Evolutionary conservation across 2,888 invertebrate genomes (phyloP).

Genomic region (Drosophila birchii): DNA sequence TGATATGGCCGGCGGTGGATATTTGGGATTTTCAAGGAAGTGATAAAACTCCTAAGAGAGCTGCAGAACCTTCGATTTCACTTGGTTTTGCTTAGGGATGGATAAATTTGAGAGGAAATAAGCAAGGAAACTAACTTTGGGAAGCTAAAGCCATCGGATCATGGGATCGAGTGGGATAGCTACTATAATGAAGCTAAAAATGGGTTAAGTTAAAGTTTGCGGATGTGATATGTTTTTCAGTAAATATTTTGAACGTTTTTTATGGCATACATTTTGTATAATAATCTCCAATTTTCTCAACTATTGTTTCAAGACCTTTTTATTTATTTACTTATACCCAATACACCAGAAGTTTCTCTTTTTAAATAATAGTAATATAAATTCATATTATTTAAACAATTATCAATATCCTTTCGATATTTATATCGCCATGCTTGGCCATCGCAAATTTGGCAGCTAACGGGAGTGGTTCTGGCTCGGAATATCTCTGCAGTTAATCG

Average conservation of each 20-base stretch:
- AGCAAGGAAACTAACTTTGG: neutral
- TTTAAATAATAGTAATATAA: too few relatives aligned
- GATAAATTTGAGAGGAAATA: neutral
- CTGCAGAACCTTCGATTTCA: conserved; percentile 28
- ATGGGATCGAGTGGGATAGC: too few relatives aligned
- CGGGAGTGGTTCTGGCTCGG: conserved; percentile 39
- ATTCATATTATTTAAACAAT: neutral
- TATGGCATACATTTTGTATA: too few relatives aligned
- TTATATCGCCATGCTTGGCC: neutral
- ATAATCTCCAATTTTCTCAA: too few relatives aligned
- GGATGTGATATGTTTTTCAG: too few relatives aligned
- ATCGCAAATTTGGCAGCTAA: conserved; percentile 33
- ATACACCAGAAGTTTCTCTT: neutral
- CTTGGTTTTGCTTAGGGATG: neutral
- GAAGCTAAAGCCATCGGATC: neutral
- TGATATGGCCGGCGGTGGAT: conserved; percentile 54
- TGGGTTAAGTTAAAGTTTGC: too few relatives aligned
- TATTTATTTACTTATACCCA: too few relatives aligned
- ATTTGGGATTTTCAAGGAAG: conserved; percentile 35
- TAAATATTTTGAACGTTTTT: too few relatives aligned
- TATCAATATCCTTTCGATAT: neutral
- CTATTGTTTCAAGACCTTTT: too few relatives aligned
- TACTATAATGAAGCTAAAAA: too few relatives aligned
- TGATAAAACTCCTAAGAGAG: conserved; percentile 24
- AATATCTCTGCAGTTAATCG: conserved; percentile 67